These are phyloP conservation scores for Lasiommata megera DNA, from an alignment of 2,888 invertebrate species.

Conservation along the genomic window DNA sequence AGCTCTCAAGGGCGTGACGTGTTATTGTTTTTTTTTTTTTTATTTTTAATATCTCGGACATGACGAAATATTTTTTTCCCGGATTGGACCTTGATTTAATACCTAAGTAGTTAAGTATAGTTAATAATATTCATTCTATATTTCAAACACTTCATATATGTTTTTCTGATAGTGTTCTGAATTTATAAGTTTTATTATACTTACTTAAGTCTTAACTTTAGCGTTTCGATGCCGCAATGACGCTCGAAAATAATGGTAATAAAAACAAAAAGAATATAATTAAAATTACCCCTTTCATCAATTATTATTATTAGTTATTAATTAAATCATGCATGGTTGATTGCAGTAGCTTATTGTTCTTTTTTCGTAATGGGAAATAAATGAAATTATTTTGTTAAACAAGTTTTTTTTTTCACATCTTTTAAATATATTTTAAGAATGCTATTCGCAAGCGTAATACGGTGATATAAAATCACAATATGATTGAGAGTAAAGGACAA, in stretches of 20 bases:
- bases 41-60: slow-evolving; percentile 24
- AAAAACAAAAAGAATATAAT: slow-evolving; percentile 28
- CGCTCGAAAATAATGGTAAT: slow-evolving; percentile 30
- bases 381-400: slow-evolving; percentile 35
- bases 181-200: slow-evolving; percentile 27
- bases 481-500: too few relatives aligned
- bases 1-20: neutral
- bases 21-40: neutral
- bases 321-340: slow-evolving; percentile 40
- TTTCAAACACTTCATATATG: slow-evolving; percentile 25
- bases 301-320: slow-evolving; percentile 37
- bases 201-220: slow-evolving; percentile 23
- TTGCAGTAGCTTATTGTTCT: slow-evolving; percentile 38
- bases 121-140: slow-evolving; percentile 34
- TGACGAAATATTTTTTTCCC: slow-evolving; percentile 24
- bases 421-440: too few relatives aligned
- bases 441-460: too few relatives aligned
- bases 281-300: slow-evolving; percentile 33
- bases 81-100: slow-evolving; percentile 33
- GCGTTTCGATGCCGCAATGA: slow-evolving; percentile 28
- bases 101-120: slow-evolving; percentile 28
- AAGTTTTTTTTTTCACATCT: neutral
- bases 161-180: slow-evolving; percentile 31
- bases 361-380: slow-evolving; percentile 37
- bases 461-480: too few relatives aligned